Evolutionary conservation across 2,888 invertebrate genomes (phyloP), one percentile per base, ranked within the genome.

Genomic region (Ellobium chinense): DNA sequence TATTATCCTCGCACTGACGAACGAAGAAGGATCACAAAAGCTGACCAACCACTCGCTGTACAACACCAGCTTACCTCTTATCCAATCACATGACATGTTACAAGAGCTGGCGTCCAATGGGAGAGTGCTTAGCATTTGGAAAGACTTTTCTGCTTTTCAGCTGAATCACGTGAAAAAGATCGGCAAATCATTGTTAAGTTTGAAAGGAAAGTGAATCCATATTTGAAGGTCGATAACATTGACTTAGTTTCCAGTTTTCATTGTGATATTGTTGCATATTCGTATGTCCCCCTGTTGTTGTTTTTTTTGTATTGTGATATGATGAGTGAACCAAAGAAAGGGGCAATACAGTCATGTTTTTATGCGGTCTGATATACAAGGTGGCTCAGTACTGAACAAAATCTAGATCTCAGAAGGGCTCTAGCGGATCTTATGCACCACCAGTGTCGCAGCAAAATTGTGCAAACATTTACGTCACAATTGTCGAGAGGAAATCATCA

Each of bases 131-230:
- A 89, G 88, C 75, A 86, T 89, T 73, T 88, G 88, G 87, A 84
- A 86, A 79, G 90, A 90, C 78, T 86, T 90, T 85, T 87, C 89
- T 66, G 88, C 89, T 65, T 88, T 90, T 70, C 90, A 90, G 80
- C 85, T 89, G 46, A 88, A 88, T 68, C 89, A 90, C 81, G 78
- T 90, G 70, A 82, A 89, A 46, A 87, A 89, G 83, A 84, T 86
- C 60, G 86, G 88, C 24, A 85, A 84, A 62, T 85, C 86, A 9
- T 81, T 85, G 29, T 70, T 89, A 12, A 87, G 83, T 80, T 66
- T 82, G n/a, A 85, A 82, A 65, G 76, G 66, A 21, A 65, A 76
- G 29, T 76, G 34, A 63, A 46, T 12, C 18, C 18, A 46, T 46
- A 18, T 46, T 46, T 12, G 46, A 7, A 46, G 9, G 18, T 7